phyloP scores from a whole-genome alignment of 2,113 vertebrate genomes.

The Cololabis saira region DNA sequence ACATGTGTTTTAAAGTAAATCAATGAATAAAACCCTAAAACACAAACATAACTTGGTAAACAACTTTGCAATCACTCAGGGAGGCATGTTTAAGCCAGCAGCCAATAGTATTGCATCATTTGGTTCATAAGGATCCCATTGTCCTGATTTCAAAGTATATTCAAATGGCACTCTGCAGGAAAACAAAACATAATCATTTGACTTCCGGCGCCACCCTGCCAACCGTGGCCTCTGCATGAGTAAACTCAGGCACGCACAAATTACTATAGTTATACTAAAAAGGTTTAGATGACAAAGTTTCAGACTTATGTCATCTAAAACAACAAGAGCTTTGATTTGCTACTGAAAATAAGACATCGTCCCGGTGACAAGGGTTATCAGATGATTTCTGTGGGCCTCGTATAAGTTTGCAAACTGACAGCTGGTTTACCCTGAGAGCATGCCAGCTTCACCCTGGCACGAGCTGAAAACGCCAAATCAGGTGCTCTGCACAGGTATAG shows the following conservation, averaged over 20 bases:
- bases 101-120: neutral
- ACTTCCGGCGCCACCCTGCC: too few relatives aligned
- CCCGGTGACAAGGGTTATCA: too few relatives aligned
- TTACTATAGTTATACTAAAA: too few relatives aligned
- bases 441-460: neutral
- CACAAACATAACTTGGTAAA: neutral
- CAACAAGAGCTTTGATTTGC: too few relatives aligned
- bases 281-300: too few relatives aligned
- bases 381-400: neutral
- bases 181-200: too few relatives aligned
- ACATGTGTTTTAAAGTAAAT: neutral
- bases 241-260: too few relatives aligned
- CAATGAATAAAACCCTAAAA: too few relatives aligned
- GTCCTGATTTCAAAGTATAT: conserved; percentile 3
- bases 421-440: conserved; percentile 35
- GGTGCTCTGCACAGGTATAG: too few relatives aligned
- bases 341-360: too few relatives aligned
- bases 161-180: neutral
- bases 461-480: neutral
- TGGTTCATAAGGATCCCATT: neutral
- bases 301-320: too few relatives aligned
- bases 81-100: neutral
- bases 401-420: conserved; percentile 25
- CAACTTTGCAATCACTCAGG: neutral
- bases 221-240: too few relatives aligned